A percentile compares a stretch with the other conserved stretches of the same genome.
Evolutionary conservation across 2,888 invertebrate genomes (phyloP).

Genomic region (Crepidodera aurea): DNA sequence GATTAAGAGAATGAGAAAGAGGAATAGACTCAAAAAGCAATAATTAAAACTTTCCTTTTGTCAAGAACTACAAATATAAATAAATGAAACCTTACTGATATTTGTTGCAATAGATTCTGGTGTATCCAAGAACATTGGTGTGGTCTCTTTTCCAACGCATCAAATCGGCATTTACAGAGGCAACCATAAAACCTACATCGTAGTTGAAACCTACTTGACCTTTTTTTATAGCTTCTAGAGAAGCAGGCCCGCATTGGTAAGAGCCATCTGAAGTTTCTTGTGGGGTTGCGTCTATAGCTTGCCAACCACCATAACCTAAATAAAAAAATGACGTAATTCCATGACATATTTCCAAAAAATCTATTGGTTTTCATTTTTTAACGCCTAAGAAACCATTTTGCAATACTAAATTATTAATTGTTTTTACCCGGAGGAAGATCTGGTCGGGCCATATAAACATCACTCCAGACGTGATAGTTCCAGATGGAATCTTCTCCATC

Average conservation of each 20-base stretch:
- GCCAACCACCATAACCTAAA: constrained; percentile 86
- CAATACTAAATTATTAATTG: too few species aligned
- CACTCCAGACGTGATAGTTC: constrained; percentile 92
- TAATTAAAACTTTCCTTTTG: neutral
- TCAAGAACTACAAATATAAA: too few species aligned
- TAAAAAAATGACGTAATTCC: too few species aligned
- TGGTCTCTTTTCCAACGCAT: constrained; percentile 80
- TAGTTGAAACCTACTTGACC: constrained; percentile 78
- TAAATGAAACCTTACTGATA: constrained; percentile 79
- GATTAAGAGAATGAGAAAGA: too few species aligned
- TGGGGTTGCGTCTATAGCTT: constrained; percentile 86
- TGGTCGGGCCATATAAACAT: constrained; percentile 85
- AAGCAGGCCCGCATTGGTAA: constrained; percentile 82
- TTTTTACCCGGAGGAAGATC: constrained; percentile 71
- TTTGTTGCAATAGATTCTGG: constrained; percentile 75
- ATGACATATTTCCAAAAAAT: too few species aligned
- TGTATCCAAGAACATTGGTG: constrained; percentile 69
- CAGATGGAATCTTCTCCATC: constrained; percentile 80
- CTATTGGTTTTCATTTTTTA: too few species aligned
- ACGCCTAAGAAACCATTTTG: too few species aligned
- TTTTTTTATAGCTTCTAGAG: constrained; percentile 78
- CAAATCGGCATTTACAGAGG: constrained; percentile 85
- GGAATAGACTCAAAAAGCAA: too few species aligned
- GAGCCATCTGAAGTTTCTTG: constrained; percentile 78
- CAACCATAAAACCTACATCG: constrained; percentile 80